Evolutionary conservation across 1,140 invertebrate genomes (phyloP), one percentile per base, ranked within the genome.

Genomic region (Lethrus apterus): DNA sequence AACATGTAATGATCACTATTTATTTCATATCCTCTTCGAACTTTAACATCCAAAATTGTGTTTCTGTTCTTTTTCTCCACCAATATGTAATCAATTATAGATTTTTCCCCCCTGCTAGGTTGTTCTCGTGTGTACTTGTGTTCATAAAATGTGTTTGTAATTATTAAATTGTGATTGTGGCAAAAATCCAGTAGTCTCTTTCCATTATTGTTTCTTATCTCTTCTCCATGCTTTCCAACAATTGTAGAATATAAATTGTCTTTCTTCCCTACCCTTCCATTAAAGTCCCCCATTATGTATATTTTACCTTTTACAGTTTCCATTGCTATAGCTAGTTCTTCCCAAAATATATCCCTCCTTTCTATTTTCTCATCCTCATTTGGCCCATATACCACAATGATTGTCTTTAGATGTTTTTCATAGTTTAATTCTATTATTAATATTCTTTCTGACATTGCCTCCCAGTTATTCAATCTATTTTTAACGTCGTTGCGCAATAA

Each of bases 11-110:
- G 51, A 33, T 54, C 51, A 23, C 46, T 46, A 11, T 47, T 33
- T 38, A 53, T 47, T 34, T 56, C 51, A 13, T 9, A 35, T 40
- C 45, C 48, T 38, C 47, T 55, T 21, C 21, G 32, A 9, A 56
- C 51, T 50, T 41, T 42, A 23, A 41, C 42, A 34, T 53, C 51
- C 35, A 31, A 33, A 14, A 53, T 38, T 26, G 41, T 20, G 17
- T 13, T 40, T 23, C 31, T 44, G 21, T 43, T 17, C 26, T 33
- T 33, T 46, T 35, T 50, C 26, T 47, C 42, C 10, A 46, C 21
- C 32, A 53, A 44, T 19, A 47, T 44, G 35, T 51, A 53, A 31
- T 53, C 44, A 23, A 51, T 56, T 50, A 53, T 50, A 23, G 47
- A 50, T 48, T 53, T 42, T 51, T n/a, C n/a, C n/a, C n/a, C n/a